Evolutionary conservation across 2,113 vertebrate species (phyloP).

Genomic region (Apeltes quadracus): DNA sequence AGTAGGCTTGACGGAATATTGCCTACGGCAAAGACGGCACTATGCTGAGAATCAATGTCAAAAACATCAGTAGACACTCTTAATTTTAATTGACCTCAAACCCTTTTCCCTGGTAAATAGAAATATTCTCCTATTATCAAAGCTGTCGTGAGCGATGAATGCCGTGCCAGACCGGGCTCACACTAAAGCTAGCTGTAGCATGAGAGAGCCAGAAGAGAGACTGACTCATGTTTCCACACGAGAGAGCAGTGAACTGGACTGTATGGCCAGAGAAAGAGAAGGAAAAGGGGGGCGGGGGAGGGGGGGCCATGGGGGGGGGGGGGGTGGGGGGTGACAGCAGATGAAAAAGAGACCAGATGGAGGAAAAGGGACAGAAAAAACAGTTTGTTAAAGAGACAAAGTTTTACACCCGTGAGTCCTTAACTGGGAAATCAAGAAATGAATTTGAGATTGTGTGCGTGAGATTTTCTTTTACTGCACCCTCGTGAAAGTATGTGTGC

Average conservation of each 20-base stretch:
- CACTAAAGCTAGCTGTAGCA: neutral
- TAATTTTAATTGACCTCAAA: constrained; percentile 1
- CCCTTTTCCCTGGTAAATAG: neutral
- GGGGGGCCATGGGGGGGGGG: too few species aligned
- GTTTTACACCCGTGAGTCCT: constrained; percentile 3
- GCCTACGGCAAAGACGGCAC: neutral
- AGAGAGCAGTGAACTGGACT: constrained; percentile 53
- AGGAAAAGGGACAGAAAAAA: constrained; percentile 15
- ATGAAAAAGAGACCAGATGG: constrained; percentile 51
- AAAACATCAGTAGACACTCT: neutral
- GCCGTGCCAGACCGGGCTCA: neutral
- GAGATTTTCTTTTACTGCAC: constrained; percentile 16
- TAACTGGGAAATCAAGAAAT: constrained; percentile 14
- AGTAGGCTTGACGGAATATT: neutral
- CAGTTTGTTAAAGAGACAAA: constrained; percentile 24
- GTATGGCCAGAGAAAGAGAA: constrained; percentile 18
- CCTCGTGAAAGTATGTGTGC: constrained; percentile 9
- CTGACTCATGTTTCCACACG: constrained; percentile 47
- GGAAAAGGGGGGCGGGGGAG: neutral
- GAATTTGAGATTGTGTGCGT: neutral
- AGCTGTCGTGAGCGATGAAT: neutral
- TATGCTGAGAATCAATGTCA: neutral
- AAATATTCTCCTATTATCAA: neutral
- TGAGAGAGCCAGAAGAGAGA: constrained; percentile 22
- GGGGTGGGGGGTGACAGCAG: constrained; percentile 1